Percentiles rank a stretch among this genome's conserved stretches.
Conservation (phyloP, 2,113 vertebrate species). For the Mus spicilegus region DNA sequence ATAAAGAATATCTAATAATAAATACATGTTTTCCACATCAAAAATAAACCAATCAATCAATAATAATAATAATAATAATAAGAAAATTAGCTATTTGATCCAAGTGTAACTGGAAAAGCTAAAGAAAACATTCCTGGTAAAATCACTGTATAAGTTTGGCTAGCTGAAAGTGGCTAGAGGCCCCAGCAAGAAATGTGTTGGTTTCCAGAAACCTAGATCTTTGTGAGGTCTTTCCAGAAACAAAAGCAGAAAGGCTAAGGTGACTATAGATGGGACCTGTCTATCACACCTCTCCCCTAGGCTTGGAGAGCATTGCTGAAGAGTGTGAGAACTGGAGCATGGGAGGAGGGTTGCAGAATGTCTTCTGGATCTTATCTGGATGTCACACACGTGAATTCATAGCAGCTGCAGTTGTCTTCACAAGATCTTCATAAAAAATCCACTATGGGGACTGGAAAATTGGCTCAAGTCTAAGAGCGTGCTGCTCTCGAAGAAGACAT, state of each 20-base stretch:
- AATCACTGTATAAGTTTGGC: constrained; percentile 70
- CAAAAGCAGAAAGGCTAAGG: constrained; percentile 36
- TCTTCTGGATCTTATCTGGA: neutral
- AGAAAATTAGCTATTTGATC: constrained; percentile 45
- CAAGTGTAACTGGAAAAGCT: constrained; percentile 13
- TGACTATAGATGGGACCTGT: neutral
- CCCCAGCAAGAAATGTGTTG: constrained; percentile 43
- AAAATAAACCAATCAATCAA: too few relatives aligned
- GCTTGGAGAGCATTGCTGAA: neutral
- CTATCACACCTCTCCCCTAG: neutral
- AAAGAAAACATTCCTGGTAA: constrained; percentile 74
- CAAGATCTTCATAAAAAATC: neutral
- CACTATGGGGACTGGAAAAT: neutral
- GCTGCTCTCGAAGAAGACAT: neutral
- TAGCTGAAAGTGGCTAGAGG: constrained; percentile 68
- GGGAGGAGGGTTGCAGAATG: too few relatives aligned
- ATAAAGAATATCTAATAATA: too few relatives aligned
- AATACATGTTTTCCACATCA: too few relatives aligned
- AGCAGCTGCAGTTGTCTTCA: neutral
- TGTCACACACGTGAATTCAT: neutral
- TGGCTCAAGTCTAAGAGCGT: neutral
- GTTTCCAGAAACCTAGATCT: constrained; percentile 63
- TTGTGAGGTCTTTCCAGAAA: constrained; percentile 79
- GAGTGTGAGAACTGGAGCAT: neutral
- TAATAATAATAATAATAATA: too few relatives aligned